Conservation (phyloP, 2,797 vertebrate genomes). For the Phaenicophaeus curvirostris region DNA sequence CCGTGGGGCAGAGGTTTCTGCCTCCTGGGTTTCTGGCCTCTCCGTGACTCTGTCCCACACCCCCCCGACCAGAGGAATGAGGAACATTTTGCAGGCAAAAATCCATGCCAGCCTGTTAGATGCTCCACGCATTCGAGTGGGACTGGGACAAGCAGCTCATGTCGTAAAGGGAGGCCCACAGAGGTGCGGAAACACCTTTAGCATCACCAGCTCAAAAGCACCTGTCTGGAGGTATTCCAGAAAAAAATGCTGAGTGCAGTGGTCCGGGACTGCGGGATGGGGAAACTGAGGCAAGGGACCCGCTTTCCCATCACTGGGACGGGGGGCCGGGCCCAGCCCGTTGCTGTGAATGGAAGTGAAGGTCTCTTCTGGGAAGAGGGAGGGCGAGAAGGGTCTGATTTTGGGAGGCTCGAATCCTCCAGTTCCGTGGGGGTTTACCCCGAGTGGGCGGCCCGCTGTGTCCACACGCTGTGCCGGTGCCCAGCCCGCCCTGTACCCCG, state of each 20-base stretch:
- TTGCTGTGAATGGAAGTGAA: not conserved
- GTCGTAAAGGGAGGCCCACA: not conserved
- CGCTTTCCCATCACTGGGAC: not conserved
- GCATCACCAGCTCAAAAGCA: not conserved
- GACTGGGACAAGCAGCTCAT: fast-evolving
- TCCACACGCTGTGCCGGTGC: not conserved
- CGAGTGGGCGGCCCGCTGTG: fast-evolving
- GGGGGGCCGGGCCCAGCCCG: too few species aligned
- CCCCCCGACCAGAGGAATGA: not conserved
- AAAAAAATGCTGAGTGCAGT: not conserved
- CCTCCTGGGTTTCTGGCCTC: not conserved
- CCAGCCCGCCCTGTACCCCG: not conserved
- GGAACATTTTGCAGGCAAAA: not conserved
- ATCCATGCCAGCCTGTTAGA: fast-evolving
- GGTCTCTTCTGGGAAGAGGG: not conserved
- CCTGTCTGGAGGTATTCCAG: not conserved
- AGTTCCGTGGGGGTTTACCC: not conserved
- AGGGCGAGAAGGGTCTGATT: not conserved
- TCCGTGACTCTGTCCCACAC: not conserved
- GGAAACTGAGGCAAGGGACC: not conserved
- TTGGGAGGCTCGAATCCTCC: not conserved
- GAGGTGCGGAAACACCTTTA: not conserved
- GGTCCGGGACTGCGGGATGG: not conserved
- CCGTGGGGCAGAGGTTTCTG: not conserved
- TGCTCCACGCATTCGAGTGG: fast-evolving